Percentiles rank a stretch among this genome's conserved stretches.
Conservation (phyloP, 2,797 vertebrate genomes). For the Tiaroga cobitis region DNA sequence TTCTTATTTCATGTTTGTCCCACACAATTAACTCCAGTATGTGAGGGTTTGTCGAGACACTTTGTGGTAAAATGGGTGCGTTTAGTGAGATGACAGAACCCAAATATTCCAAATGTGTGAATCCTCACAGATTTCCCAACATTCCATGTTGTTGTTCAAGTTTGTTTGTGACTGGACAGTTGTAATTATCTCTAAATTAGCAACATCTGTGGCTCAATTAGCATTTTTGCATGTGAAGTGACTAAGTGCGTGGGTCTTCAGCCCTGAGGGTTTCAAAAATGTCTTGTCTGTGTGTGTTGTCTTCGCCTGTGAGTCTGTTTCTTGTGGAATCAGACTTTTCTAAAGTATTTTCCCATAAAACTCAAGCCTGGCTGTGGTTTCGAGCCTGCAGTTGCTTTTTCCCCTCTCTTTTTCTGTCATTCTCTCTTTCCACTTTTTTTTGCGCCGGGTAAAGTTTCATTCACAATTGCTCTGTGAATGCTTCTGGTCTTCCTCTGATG, state of each 20-base stretch:
- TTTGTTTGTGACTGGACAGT: constrained; percentile 31
- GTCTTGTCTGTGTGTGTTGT: constrained; percentile 33
- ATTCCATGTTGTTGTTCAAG: constrained; percentile 22
- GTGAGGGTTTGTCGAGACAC: neutral
- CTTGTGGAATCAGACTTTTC: constrained; percentile 58
- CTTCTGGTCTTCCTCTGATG: constrained; percentile 54
- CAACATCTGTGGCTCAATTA: constrained; percentile 35
- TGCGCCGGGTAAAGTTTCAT: constrained; percentile 43
- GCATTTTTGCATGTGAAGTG: constrained; percentile 31
- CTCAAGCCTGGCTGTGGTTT: constrained; percentile 62
- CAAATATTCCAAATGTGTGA: constrained; percentile 11
- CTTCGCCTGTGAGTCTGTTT: constrained; percentile 21
- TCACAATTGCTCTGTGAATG: constrained; percentile 48
- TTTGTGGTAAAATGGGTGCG: neutral
- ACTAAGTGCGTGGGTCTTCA: neutral
- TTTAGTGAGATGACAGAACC: neutral
- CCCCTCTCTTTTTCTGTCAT: constrained; percentile 39
- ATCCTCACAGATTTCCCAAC: neutral
- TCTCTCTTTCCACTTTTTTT: constrained; percentile 42
- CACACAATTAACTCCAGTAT: neutral
- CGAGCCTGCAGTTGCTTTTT: constrained; percentile 42
- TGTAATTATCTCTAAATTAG: constrained; percentile 32
- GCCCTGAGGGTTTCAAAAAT: constrained; percentile 16
- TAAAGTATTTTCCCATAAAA: constrained; percentile 70
- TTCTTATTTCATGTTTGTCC: constrained; percentile 1